Conservation (phyloP, 2,797 vertebrate genomes). For the Mastacembelus armatus region DNA sequence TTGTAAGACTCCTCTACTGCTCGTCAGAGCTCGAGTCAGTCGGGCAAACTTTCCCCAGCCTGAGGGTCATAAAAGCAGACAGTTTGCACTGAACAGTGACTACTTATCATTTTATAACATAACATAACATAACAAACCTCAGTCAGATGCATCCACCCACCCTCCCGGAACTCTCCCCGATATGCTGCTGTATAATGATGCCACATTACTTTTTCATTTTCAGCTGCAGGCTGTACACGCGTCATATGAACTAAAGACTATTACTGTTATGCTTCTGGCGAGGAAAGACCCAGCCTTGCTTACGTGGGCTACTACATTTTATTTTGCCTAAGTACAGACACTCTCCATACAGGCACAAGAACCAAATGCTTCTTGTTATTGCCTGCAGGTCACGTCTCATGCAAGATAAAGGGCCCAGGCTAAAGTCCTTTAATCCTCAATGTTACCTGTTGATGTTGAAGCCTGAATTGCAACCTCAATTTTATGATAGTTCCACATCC, state of each 20-base stretch:
- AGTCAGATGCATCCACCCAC: background rate
- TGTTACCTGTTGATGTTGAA: slow-evolving; percentile 29
- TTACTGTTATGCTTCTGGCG: background rate
- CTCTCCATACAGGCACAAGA: background rate
- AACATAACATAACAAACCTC: too few species aligned
- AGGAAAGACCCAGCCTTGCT: background rate
- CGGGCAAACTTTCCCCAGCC: slow-evolving; percentile 99
- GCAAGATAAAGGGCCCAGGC: background rate
- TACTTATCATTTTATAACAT: background rate
- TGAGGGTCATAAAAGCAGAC: slow-evolving; percentile 65
- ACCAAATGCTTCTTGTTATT: background rate
- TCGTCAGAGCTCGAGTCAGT: slow-evolving; percentile 96
- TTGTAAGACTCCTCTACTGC: slow-evolving; percentile 96
- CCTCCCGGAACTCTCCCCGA: too few species aligned
- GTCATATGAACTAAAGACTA: background rate
- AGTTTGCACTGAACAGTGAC: too few species aligned
- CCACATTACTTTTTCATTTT: background rate
- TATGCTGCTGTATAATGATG: background rate
- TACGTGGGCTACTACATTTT: background rate
- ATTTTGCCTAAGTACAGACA: background rate
- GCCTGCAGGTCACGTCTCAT: background rate
- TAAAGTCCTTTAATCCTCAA: background rate
- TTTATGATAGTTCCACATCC: background rate
- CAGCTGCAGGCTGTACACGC: background rate
- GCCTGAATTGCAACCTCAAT: slow-evolving; percentile 7